These are phyloP conservation scores for Whitmania pigra DNA, from an alignment of 1,140 invertebrate genomes.

Conservation along the genomic window DNA sequence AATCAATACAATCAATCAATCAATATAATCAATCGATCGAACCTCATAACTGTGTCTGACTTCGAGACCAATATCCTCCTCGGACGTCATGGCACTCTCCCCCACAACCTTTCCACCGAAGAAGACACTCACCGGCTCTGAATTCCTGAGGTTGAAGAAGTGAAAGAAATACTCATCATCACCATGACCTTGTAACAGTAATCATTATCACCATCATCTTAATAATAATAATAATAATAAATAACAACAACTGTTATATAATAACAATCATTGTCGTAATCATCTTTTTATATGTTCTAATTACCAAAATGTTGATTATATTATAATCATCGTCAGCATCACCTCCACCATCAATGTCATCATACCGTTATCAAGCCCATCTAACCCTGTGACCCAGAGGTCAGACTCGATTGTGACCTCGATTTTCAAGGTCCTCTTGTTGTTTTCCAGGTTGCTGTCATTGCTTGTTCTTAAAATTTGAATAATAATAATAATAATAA, in stretches of 20 bases:
- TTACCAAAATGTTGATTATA: too few species aligned
- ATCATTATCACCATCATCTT: background rate
- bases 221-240: background rate
- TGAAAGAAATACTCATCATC: background rate
- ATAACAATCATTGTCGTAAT: too few species aligned
- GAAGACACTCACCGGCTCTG: conserved; percentile 61
- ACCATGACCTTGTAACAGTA: background rate
- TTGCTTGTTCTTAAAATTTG: conserved; percentile 31
- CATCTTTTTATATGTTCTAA: too few species aligned
- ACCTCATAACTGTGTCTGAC: conserved; percentile 73
- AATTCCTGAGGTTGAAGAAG: conserved; percentile 44
- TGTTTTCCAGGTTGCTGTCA: conserved; percentile 46
- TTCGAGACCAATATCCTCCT: conserved; percentile 70
- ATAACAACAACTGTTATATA: too few species aligned
- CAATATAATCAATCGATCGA: conserved; percentile 23
- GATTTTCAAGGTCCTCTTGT: conserved; percentile 48
- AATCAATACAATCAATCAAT: conserved; percentile 5
- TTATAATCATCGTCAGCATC: conserved; percentile 2
- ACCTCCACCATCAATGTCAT: conserved; percentile 24
- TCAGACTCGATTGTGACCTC: conserved; percentile 68
- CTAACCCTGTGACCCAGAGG: conserved; percentile 63
- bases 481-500: background rate
- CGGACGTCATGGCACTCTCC: conserved; percentile 64
- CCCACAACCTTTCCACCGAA: conserved; percentile 71
- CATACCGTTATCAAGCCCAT: conserved; percentile 13